Percentiles rank a stretch among this genome's conserved stretches.
Evolutionary conservation across 1,140 invertebrate genomes (phyloP).

Genomic region (Zophobas morio): DNA sequence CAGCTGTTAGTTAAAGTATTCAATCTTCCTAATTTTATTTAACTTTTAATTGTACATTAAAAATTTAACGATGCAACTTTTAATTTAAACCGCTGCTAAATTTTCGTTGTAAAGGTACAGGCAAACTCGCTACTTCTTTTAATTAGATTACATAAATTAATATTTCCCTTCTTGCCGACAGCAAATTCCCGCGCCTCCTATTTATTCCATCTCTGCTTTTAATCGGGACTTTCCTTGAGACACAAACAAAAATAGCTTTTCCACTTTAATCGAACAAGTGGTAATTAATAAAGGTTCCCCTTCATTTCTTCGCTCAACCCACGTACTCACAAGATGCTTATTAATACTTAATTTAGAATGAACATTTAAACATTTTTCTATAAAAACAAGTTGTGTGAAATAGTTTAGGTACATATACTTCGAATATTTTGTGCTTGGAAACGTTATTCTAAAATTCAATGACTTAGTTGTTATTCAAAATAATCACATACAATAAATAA

Average conservation of each 20-base stretch:
- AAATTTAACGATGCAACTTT: slow-evolving; percentile 54
- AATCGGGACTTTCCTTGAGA: background rate
- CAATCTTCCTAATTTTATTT: slow-evolving; percentile 42
- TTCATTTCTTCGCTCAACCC: background rate
- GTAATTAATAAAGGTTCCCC: background rate
- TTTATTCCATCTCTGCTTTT: slow-evolving; percentile 16
- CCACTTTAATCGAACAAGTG: background rate
- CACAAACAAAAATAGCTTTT: slow-evolving; percentile 5
- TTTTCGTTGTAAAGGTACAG: slow-evolving; percentile 13
- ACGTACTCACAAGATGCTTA: too few species aligned
- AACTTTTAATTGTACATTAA: slow-evolving; percentile 49
- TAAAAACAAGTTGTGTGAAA: too few species aligned
- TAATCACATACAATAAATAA: too few species aligned
- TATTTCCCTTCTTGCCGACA: slow-evolving; percentile 22
- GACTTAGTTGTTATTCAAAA: too few species aligned
- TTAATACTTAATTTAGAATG: too few species aligned
- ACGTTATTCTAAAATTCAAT: too few species aligned
- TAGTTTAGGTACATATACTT: too few species aligned
- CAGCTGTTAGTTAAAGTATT: slow-evolving; percentile 45
- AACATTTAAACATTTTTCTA: too few species aligned
- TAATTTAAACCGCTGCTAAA: slow-evolving; percentile 49
- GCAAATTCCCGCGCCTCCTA: background rate
- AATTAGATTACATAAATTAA: slow-evolving; percentile 50
- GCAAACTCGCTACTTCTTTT: slow-evolving; percentile 30
- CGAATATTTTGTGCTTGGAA: too few species aligned